A percentile compares a stretch with the other conserved stretches of the same genome.
Evolutionary conservation across 2,888 invertebrate species (phyloP).

Genomic region (Acrobasis repandana): DNA sequence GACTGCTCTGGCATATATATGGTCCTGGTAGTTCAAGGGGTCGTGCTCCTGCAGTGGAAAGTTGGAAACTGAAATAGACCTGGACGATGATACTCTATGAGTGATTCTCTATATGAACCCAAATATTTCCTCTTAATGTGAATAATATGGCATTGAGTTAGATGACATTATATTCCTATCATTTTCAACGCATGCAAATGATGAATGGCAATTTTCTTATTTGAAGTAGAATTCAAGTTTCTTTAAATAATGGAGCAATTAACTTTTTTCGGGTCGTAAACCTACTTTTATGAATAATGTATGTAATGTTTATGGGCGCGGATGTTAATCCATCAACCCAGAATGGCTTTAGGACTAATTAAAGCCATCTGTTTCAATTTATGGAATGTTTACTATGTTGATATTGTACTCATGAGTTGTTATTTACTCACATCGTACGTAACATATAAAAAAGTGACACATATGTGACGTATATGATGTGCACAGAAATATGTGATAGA

Average conservation of each 20-base stretch:
- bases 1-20: too few relatives aligned
- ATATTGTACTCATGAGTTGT: not conserved
- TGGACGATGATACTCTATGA: too few relatives aligned
- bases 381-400: not conserved
- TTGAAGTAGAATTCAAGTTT: not conserved
- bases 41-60: too few relatives aligned
- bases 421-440: not conserved
- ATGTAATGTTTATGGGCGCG: slow-evolving; percentile 20
- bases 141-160: too few relatives aligned
- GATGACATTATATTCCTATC: not conserved
- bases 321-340: slow-evolving; percentile 33
- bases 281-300: not conserved
- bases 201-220: not conserved
- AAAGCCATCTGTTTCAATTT: slow-evolving; percentile 26
- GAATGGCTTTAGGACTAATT: slow-evolving; percentile 28
- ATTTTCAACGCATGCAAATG: not conserved
- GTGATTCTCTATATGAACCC: too few relatives aligned
- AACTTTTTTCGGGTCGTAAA: slow-evolving; percentile 1
- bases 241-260: slow-evolving; percentile 14
- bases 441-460: not conserved
- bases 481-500: not conserved
- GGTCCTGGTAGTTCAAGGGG: too few relatives aligned
- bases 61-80: too few relatives aligned
- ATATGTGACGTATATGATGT: not conserved
- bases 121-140: too few relatives aligned